A percentile compares a stretch with the other conserved stretches of the same genome.
Conservation (phyloP, 2,113 vertebrate genomes). For the Gorsachius goisagi region DNA sequence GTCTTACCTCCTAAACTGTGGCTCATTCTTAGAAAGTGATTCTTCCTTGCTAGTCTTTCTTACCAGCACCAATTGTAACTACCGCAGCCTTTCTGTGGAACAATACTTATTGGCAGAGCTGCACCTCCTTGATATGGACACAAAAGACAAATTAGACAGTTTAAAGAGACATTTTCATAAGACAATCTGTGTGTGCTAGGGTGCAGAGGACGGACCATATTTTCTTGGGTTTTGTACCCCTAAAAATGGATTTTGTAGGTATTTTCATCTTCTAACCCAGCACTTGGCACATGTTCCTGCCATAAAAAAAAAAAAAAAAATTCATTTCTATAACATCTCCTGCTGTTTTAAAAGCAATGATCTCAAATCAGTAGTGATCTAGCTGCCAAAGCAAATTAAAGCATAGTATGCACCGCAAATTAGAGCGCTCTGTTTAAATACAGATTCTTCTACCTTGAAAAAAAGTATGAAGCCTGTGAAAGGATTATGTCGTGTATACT, state of each 20-base stretch:
- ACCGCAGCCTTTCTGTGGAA: background rate
- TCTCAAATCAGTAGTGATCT: background rate
- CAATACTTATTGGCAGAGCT: background rate
- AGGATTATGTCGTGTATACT: background rate
- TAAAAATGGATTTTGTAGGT: background rate
- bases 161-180: background rate
- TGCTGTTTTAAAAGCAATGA: background rate
- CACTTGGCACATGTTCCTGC: background rate
- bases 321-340: background rate
- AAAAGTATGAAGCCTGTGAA: background rate
- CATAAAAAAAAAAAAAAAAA: background rate
- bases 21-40: background rate
- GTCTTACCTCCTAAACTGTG: background rate
- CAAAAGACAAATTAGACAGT: background rate
- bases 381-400: background rate
- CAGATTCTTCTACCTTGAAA: background rate
- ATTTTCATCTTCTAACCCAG: background rate
- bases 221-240: background rate
- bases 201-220: background rate
- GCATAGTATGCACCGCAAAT: background rate
- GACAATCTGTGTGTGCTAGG: background rate
- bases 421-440: background rate
- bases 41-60: background rate
- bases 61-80: background rate
- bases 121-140: background rate